phyloP scores from a whole-genome alignment of 2,113 vertebrate species.

The Mandrillus leucophaeus region DNA sequence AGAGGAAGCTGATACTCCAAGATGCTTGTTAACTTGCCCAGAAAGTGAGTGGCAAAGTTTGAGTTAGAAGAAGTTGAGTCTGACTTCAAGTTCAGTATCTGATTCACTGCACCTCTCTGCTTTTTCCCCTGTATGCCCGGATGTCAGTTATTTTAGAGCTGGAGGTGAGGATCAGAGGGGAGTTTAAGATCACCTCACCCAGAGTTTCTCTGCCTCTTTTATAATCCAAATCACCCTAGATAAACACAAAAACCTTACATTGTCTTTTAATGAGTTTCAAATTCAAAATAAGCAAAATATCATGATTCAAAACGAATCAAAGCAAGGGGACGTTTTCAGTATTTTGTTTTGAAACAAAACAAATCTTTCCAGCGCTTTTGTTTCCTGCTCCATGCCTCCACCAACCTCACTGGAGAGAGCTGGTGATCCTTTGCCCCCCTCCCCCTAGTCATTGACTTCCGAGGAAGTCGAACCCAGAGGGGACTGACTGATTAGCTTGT shows the following conservation, averaged over 20 bases:
- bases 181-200: neutral
- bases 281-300: slow-evolving; percentile 45
- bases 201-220: slow-evolving; percentile 13
- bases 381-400: neutral
- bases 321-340: neutral
- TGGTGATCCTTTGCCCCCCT: neutral
- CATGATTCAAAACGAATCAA: slow-evolving; percentile 7
- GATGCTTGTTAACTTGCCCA: neutral
- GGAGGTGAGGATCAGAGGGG: neutral
- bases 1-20: neutral
- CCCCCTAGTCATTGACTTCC: neutral
- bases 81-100: neutral
- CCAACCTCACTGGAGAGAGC: neutral
- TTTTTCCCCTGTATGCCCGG: neutral
- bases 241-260: slow-evolving; percentile 9
- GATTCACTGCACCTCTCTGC: neutral
- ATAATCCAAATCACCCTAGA: neutral
- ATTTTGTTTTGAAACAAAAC: neutral
- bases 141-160: neutral
- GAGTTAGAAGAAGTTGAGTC: neutral
- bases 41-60: neutral
- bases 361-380: neutral
- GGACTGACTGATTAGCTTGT: neutral
- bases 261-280: slow-evolving; percentile 19
- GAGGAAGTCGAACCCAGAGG: neutral